These are phyloP conservation scores for Micrasema longulum DNA, from an alignment of 1,140 invertebrate species.

Conservation along the genomic window DNA sequence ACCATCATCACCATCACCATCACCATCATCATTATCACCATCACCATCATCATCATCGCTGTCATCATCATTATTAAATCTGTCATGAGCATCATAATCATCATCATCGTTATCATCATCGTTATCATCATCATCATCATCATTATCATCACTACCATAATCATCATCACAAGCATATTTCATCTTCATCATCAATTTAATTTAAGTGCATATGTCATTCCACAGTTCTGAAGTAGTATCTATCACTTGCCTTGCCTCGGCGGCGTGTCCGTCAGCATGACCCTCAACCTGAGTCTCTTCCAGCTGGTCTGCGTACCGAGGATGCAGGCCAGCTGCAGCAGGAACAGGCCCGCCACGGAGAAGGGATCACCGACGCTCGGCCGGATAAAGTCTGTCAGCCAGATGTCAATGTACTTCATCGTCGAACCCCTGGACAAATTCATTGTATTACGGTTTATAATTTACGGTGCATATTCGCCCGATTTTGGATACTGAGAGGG, in stretches of 20 bases:
- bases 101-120: neutral
- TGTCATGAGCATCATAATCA: slow-evolving; percentile 10
- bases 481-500: no score
- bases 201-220: no score
- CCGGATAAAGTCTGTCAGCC: slow-evolving; percentile 92
- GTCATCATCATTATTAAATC: slow-evolving; percentile 21
- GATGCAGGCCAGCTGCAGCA: slow-evolving; percentile 97
- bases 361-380: slow-evolving; percentile 82
- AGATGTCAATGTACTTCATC: slow-evolving; percentile 93
- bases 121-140: neutral
- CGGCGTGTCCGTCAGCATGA: slow-evolving; percentile 80
- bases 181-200: no score
- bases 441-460: no score
- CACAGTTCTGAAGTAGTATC: no score
- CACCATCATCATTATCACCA: neutral
- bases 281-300: slow-evolving; percentile 83
- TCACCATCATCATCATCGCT: neutral
- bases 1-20: slow-evolving; percentile 15
- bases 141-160: slow-evolving; percentile 42
- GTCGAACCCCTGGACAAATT: slow-evolving; percentile 68
- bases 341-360: slow-evolving; percentile 91
- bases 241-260: slow-evolving; percentile 40
- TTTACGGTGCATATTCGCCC: no score
- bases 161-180: no score
- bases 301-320: slow-evolving; percentile 92